Base-by-base conservation (phyloP, 1,140 invertebrate genomes). In the Drosophila mauritiana region DNA sequence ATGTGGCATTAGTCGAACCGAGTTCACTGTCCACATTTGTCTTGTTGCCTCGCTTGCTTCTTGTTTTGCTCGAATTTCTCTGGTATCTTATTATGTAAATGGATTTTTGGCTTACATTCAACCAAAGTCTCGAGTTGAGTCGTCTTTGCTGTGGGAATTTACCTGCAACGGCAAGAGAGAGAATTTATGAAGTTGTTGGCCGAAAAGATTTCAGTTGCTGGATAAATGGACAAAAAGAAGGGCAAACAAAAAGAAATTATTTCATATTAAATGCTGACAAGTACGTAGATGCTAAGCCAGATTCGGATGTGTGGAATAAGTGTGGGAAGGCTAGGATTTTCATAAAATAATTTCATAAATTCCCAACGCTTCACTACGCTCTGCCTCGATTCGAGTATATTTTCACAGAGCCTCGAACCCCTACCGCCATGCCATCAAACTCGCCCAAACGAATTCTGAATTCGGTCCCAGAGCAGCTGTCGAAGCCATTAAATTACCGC, bases 51-150 rank as follows among this genome's bases (percentile, higher is more conserved):
- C 20, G n/a, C 48, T 11, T 10, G 31, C 8, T 39, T 11, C 17
- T 59, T 69, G 54, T 69, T 77, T 69, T 68, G 61, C 73, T 17
- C 56, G 27, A 62, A 37, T 20, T 39, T 37, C 22, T 7, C 34
- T 68, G 22, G 36, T 39, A 74, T 77, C 73, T 77, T 77, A 77
- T 77, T 77, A 77, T 77, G 73, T 77, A 77, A 77, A 77, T 77
- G 74, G 74, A 77, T 77, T 69, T 77, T 77, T 77, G 74, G 74
- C 74, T 77, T 61, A 77, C 63, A 70, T 77, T 77, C 73, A 77
- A 69, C 63, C 69, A 77, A 55, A 59, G 40, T 77, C 61, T 42
- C 54, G 12, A 45, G 40, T 36, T 48, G n/a, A 40, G 39, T 70
- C 31, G 8, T 34, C 51, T 46, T 55, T 42, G 17, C 70, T 61